Base-by-base conservation (phyloP, 1,140 invertebrate genomes). In the Tetragnatha versicolor region DNA sequence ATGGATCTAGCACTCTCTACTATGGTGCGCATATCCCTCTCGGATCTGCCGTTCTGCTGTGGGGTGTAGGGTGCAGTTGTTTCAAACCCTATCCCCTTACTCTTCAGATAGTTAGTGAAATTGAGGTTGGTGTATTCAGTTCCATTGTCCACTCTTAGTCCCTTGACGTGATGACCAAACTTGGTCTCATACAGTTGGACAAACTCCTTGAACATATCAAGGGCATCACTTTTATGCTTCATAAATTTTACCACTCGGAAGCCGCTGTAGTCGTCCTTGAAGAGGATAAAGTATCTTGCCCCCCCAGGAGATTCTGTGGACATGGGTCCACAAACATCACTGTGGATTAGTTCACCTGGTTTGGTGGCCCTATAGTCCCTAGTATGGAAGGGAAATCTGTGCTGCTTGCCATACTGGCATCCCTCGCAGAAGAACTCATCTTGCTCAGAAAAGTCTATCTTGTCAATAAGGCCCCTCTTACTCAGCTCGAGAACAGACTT, bases 61-160 rank as follows among this genome's bases (percentile, higher is more conserved):
- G 49, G 61, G 17, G 42, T 53, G 1, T 80, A 79, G 35, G 73
- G 49, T 3, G 61, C 31, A 39, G 12, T 55, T 3, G 37, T 31
- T 63, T 75, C 29, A 25, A 68, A 29, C 22, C 51, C 27, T 10
- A 65, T 63, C 0, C 70, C 70, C 17, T 51, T 53, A 39, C 39
- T 51, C 1, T 39, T 31, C 14, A 72, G 20, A 37, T 63, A 55
- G 4, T 63, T 12, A 12, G n/a, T 29, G 10, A 73, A 53, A 37
- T 61, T 66, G 25, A 82, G 81, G 65, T 83, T 86, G 0, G 82
- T 29, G 81, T 85, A 87, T 80, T 88, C 87, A 17, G 29, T 82
- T 3, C 86, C 87, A 82, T 88, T 88, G 61, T 88, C 87, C 51
- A 82, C 82, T 58, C 85, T 84, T 1, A 87, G 35, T 29, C 25